phyloP scores from a whole-genome alignment of 2,888 invertebrate genomes.

The Polyploca ridens region DNA sequence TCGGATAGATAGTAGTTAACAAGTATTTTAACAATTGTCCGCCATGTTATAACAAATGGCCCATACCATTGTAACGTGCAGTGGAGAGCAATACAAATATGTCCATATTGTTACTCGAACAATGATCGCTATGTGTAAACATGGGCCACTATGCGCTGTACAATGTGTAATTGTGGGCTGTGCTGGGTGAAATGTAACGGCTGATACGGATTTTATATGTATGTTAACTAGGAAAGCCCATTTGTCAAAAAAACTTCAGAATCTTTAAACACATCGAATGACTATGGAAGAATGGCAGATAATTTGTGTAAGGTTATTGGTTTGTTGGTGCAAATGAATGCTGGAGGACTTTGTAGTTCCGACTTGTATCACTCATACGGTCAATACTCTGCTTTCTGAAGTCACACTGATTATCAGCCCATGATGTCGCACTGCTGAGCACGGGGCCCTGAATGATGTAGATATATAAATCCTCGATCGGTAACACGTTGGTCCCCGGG shows the following conservation, averaged over 20 bases:
- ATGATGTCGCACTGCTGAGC: no score
- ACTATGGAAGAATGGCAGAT: no score
- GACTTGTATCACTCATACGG: no score
- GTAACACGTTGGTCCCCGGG: no score
- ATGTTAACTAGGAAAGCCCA: not conserved
- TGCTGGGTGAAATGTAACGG: not conserved
- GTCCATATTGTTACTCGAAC: constrained; percentile 4
- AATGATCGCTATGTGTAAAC: constrained; percentile 9
- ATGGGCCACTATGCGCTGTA: not conserved
- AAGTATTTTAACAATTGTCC: not conserved
- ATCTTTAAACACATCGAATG: no score
- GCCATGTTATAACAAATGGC: constrained; percentile 1
- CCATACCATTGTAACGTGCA: not conserved
- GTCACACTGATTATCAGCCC: no score
- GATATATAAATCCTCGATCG: no score
- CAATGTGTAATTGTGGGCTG: not conserved
- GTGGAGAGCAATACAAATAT: constrained; percentile 8
- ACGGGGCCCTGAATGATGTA: no score
- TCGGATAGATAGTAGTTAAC: not conserved
- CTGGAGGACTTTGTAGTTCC: no score
- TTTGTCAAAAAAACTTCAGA: not conserved
- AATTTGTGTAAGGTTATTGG: no score
- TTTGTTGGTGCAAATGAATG: no score
- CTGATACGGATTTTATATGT: not conserved
- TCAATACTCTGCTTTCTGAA: no score